Percentiles rank a stretch among this genome's conserved stretches.
These are phyloP conservation scores for Heterodera filipjevi DNA, from an alignment of 2,888 invertebrate genomes.

Conservation along the genomic window DNA sequence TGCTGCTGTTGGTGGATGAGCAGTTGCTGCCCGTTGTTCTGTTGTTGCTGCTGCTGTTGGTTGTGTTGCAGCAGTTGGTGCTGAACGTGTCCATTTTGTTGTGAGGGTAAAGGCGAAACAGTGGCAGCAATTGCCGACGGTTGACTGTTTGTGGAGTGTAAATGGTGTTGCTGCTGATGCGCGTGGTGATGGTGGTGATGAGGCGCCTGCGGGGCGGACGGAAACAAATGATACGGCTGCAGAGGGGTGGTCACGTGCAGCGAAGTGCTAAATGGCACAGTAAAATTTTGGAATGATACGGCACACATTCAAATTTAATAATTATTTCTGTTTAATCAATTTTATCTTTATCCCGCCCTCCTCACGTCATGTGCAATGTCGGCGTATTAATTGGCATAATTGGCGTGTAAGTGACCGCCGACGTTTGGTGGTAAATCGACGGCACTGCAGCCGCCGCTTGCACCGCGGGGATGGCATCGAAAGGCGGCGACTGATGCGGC, in stretches of 20 bases:
- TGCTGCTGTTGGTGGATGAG: not conserved
- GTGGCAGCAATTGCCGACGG: not conserved
- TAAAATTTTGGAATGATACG: not conserved
- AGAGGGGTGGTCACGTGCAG: slow-evolving; percentile 36
- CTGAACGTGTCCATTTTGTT: not conserved
- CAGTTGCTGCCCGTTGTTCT: not conserved
- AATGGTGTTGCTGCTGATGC: slow-evolving; percentile 10
- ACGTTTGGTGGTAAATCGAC: slow-evolving; percentile 23
- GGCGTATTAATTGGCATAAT: slow-evolving; percentile 45
- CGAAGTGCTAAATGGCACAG: slow-evolving; percentile 26
- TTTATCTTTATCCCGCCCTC: not conserved
- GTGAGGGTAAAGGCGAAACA: not conserved
- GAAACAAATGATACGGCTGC: slow-evolving; percentile 17
- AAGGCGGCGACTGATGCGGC: not conserved
- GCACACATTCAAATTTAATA: not conserved
- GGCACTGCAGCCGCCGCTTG: slow-evolving; percentile 38
- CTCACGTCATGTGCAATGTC: slow-evolving; percentile 28
- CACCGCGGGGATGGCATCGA: slow-evolving; percentile 38
- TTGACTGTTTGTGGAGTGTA: not conserved
- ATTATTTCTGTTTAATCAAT: not conserved
- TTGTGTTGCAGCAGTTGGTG: not conserved
- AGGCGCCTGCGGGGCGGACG: slow-evolving; percentile 6
- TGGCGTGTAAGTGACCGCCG: slow-evolving; percentile 40
- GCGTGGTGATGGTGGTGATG: slow-evolving; percentile 14
- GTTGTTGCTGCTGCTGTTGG: not conserved